These are phyloP conservation scores for Aplysia californica DNA, from an alignment of 1,140 invertebrate species.

Conservation along the genomic window DNA sequence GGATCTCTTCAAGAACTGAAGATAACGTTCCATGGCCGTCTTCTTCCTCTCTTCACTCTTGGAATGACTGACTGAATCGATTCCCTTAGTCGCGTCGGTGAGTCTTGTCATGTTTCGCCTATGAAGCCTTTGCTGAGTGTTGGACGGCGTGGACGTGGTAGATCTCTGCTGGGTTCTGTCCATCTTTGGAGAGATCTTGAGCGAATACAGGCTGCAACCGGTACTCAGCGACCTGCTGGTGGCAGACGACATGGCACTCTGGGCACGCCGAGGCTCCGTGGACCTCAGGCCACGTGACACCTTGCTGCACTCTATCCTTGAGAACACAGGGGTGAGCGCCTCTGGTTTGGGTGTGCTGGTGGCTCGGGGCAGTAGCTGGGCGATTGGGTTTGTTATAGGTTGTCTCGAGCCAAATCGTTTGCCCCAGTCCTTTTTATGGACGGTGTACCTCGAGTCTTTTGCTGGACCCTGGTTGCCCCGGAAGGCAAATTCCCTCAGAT, in stretches of 20 bases:
- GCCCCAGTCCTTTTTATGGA: conserved; percentile 7
- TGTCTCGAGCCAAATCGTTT: too few species aligned
- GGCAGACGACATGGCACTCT: background rate
- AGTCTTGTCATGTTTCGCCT: background rate
- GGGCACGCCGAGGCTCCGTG: background rate
- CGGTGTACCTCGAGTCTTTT: background rate
- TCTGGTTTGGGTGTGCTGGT: background rate
- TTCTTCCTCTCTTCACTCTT: background rate
- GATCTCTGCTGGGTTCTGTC: background rate
- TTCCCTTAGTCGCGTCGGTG: background rate
- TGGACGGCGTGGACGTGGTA: background rate
- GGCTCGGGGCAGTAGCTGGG: too few species aligned
- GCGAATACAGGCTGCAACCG: too few species aligned
- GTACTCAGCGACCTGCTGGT: too few species aligned
- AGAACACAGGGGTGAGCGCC: too few species aligned
- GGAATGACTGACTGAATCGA: too few species aligned
- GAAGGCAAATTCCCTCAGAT: background rate
- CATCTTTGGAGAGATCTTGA: background rate
- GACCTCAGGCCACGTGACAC: background rate
- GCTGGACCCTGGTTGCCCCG: background rate
- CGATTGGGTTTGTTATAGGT: too few species aligned
- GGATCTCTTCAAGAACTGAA: background rate
- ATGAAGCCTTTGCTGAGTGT: background rate
- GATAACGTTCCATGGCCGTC: background rate
- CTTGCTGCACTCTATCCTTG: too few species aligned